Conservation (phyloP, 2,113 vertebrate genomes). For the Vicugna pacos region DNA sequence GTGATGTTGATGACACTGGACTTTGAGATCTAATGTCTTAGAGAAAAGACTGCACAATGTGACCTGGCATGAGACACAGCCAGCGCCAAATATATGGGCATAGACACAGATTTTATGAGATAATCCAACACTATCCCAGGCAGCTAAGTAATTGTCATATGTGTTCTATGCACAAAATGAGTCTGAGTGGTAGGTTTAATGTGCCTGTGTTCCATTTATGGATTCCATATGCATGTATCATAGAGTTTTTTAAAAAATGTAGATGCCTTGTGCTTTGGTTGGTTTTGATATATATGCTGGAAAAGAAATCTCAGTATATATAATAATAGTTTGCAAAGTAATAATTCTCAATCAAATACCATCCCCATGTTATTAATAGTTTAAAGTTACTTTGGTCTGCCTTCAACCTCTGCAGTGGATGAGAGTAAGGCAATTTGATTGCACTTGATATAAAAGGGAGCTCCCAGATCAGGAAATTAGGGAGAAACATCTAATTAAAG, state of each 20-base stretch:
- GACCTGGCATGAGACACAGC: background rate
- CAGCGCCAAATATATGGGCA: background rate
- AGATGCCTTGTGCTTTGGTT: background rate
- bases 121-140: background rate
- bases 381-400: constrained; percentile 7
- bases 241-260: background rate
- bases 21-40: background rate
- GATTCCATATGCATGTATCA: background rate
- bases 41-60: background rate
- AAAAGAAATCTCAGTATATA: background rate
- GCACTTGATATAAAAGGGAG: background rate
- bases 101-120: background rate
- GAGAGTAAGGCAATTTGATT: background rate
- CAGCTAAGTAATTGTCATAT: background rate
- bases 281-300: background rate
- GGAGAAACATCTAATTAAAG: background rate
- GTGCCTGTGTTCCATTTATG: background rate
- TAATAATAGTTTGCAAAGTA: constrained; percentile 35
- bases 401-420: background rate
- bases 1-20: no score
- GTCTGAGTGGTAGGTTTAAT: background rate
- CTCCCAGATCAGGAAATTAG: background rate
- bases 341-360: background rate
- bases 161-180: background rate
- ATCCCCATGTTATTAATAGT: background rate